Evolutionary conservation across 2,888 invertebrate species (phyloP), one percentile per base, ranked within the genome.

Genomic region (Agonopterix subpropinquella): DNA sequence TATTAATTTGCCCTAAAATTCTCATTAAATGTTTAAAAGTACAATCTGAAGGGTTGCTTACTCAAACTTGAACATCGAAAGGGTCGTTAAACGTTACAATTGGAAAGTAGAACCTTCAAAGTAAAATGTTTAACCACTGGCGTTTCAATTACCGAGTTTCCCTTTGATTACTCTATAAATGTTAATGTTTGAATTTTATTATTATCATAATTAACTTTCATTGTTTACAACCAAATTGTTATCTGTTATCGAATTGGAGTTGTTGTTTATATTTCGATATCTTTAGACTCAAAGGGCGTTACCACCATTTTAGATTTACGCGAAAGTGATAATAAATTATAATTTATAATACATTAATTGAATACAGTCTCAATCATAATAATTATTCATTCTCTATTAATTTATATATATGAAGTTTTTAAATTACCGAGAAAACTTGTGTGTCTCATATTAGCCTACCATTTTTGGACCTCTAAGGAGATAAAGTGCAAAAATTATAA

Each of bases 111-210:
- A 45, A 45, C 13, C 39, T n/a, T 37, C 5, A 15, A 4, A 13
- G 15, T 13, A 10, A 43, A 43, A 43, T 36, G 9, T 13, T 36
- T 42, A 44, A 35, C 44, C n/a, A 28, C 5, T 28, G 28, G 28
- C 28, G 28, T 11, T 39, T 39, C 13, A 45, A 45, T 45, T 37
- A 39, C 39, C 37, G 13, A 28, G 39, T 47, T 47, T 28, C 47
- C 42, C 11, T 42, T 47, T 47, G 42, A 47, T 42, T 36, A 47
- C 36, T 42, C 46, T 13, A 47, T 47, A 47, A 47, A 47, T 36
- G 41, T 47, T 46, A 9, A 47, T 42, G 47, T 41, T 42, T 47
- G 11, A 42, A 47, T 47, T 47, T 47, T 47, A 47, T 42, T 47
- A 42, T 45, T 45, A 39, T 11, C 39, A 39, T 45, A 39, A 45